These are phyloP conservation scores for Agrochola circellaris DNA, from an alignment of 2,888 invertebrate species.

Conservation along the genomic window DNA sequence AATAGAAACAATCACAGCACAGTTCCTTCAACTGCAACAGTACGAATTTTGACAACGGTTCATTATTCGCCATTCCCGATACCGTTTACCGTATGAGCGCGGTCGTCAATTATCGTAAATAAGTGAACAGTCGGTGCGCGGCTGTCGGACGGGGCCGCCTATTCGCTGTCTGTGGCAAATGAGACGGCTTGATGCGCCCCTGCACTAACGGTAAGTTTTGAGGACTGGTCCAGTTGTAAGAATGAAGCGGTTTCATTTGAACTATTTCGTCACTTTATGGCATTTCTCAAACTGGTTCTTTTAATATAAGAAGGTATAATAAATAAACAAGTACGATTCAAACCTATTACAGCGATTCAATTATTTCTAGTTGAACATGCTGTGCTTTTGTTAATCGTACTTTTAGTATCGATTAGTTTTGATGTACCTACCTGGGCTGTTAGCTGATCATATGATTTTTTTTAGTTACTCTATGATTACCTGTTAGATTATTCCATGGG, in stretches of 20 bases:
- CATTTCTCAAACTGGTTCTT: too few species aligned
- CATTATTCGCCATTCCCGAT: slow-evolving; percentile 51
- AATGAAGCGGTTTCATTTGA: background rate
- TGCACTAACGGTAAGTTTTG: slow-evolving; percentile 59
- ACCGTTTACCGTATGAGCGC: slow-evolving; percentile 63
- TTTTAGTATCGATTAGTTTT: too few species aligned
- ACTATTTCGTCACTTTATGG: too few species aligned
- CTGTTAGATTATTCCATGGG: too few species aligned
- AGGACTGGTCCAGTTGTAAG: background rate
- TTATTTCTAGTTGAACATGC: too few species aligned
- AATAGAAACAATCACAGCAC: slow-evolving; percentile 24
- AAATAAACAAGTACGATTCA: too few species aligned
- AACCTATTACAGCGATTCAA: too few species aligned
- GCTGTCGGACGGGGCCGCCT: slow-evolving; percentile 84
- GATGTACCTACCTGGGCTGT: too few species aligned
- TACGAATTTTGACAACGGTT: slow-evolving; percentile 49
- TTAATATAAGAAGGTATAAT: too few species aligned
- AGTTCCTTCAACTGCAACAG: slow-evolving; percentile 5
- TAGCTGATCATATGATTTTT: too few species aligned
- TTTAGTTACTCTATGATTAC: too few species aligned
- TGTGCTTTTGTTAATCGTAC: too few species aligned
- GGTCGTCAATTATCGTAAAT: slow-evolving; percentile 81
- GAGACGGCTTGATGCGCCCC: slow-evolving; percentile 81
- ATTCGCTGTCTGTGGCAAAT: slow-evolving; percentile 86
- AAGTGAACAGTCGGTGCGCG: slow-evolving; percentile 74